These are phyloP conservation scores for Myanophis thanlyinensis DNA, from an alignment of 2,113 vertebrate species.

Conservation along the genomic window DNA sequence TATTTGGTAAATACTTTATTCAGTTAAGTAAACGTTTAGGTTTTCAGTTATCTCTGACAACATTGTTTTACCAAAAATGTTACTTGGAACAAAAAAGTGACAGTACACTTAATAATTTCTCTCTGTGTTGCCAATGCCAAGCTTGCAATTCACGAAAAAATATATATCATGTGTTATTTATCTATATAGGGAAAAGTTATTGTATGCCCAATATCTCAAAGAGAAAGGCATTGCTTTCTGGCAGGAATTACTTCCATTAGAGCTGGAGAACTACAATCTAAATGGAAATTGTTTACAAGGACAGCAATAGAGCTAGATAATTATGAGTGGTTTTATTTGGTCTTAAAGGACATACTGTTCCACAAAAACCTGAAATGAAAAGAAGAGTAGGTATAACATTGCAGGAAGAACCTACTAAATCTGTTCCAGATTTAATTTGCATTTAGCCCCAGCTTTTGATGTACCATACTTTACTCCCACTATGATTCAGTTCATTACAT, in stretches of 20 bases:
- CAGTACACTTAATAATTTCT: conserved; percentile 6
- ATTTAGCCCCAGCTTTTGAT: not conserved
- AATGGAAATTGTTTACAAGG: conserved; percentile 54
- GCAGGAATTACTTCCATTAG: conserved; percentile 59
- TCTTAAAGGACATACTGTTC: conserved; percentile 63
- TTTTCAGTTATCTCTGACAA: conserved; percentile 43
- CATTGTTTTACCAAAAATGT: conserved; percentile 39
- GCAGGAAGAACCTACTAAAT: not conserved
- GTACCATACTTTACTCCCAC: not conserved
- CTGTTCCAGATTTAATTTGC: not conserved
- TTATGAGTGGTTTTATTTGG: conserved; percentile 59
- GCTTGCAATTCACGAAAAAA: not conserved
- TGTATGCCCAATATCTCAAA: conserved; percentile 17
- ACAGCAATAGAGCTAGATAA: conserved; percentile 58
- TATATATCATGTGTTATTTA: not conserved
- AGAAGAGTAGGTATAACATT: conserved; percentile 6
- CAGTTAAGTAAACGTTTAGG: conserved; percentile 43
- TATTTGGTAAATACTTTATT: conserved; percentile 44
- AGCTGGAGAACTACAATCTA: conserved; percentile 38
- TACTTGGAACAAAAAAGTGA: not conserved
- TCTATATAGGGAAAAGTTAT: not conserved
- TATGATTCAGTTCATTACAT: not conserved
- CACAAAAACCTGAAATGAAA: conserved; percentile 47
- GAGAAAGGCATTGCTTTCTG: conserved; percentile 31
- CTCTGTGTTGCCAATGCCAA: not conserved